Evolutionary conservation across 2,888 invertebrate species (phyloP).

Genomic region (Eupeodes luniger): DNA sequence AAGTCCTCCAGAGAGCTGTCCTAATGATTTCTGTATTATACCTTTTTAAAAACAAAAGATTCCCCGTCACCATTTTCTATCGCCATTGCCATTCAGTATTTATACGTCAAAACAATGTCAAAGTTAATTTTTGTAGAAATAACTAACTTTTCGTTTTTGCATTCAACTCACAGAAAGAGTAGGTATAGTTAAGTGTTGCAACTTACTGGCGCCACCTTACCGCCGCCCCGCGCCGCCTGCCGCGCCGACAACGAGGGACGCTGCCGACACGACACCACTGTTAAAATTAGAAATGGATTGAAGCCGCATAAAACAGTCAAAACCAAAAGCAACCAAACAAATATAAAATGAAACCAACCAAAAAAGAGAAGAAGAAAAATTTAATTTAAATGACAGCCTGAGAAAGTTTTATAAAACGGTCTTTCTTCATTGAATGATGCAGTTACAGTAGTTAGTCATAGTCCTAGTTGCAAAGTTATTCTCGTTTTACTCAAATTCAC

Average conservation of each 20-base stretch:
- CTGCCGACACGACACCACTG: not conserved
- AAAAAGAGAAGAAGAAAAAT: not conserved
- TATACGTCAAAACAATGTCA: constrained; percentile 73
- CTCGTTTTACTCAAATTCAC: constrained; percentile 68
- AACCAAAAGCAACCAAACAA: constrained; percentile 4
- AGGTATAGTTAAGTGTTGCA: constrained; percentile 60
- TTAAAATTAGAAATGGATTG: constrained; percentile 13
- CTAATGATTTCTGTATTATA: not conserved
- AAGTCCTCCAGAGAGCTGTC: not conserved
- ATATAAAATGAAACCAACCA: not conserved
- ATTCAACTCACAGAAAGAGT: constrained; percentile 14
- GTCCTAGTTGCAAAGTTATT: constrained; percentile 60
- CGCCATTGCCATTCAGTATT: constrained; percentile 34
- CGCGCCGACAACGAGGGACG: not conserved
- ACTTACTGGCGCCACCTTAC: constrained; percentile 58
- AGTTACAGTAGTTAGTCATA: constrained; percentile 34
- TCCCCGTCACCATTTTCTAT: not conserved
- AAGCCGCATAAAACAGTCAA: constrained; percentile 1
- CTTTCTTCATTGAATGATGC: constrained; percentile 54
- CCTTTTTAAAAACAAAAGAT: not conserved
- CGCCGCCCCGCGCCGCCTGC: no score
- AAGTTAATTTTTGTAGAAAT: constrained; percentile 70
- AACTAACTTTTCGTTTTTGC: constrained; percentile 68
- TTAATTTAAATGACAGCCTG: constrained; percentile 59
- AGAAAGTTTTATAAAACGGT: constrained; percentile 65